Conservation (phyloP, 2,797 vertebrate species). For the Rallus crepitans region DNA sequence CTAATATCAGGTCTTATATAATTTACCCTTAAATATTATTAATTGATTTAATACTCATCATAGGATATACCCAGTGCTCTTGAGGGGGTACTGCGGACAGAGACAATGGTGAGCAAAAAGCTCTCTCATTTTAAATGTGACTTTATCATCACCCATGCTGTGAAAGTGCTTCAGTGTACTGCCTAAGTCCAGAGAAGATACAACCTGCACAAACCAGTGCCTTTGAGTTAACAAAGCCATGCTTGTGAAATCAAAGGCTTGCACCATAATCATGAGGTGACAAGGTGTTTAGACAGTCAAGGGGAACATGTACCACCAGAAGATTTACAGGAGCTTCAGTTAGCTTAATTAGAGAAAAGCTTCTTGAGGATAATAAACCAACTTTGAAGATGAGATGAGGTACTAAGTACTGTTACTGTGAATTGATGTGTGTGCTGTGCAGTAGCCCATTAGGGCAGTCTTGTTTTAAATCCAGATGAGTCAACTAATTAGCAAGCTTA, state of each 20-base stretch:
- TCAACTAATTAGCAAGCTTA: slow-evolving; percentile 46
- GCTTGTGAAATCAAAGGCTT: neutral
- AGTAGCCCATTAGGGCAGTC: slow-evolving; percentile 13
- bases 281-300: neutral
- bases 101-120: neutral
- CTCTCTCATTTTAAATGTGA: neutral
- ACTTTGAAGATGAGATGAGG: neutral
- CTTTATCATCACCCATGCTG: neutral
- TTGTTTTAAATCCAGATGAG: slow-evolving; percentile 45
- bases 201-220: neutral
- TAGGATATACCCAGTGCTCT: neutral
- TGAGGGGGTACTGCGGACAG: neutral
- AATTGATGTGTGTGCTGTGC: slow-evolving; percentile 8
- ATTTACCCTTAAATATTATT: neutral
- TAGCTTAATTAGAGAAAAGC: slow-evolving; percentile 38
- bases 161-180: neutral
- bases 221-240: neutral
- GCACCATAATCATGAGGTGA: neutral
- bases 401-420: slow-evolving; percentile 16
- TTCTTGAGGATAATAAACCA: slow-evolving; percentile 12
- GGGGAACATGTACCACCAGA: neutral
- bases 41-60: neutral
- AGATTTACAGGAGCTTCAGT: neutral
- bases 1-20: neutral
- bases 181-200: neutral